phyloP scores from a whole-genome alignment of 2,113 vertebrate genomes.

The Corythoichthys haematopterus region DNA sequence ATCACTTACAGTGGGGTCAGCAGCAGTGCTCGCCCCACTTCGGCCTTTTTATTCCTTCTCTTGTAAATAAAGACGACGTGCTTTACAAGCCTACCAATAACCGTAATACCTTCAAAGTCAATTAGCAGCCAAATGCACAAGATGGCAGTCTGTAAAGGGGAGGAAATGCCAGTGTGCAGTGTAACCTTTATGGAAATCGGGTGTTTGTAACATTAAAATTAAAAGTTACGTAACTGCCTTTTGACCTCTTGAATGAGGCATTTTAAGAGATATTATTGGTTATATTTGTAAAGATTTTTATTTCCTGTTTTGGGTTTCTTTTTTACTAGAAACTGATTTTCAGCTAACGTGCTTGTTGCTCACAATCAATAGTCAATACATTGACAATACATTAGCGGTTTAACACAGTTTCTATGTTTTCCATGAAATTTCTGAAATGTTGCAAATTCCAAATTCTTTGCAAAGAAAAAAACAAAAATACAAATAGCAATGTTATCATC shows the following conservation, averaged over 20 bases:
- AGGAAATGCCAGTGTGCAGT: constrained; percentile 7
- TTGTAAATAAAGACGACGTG: constrained; percentile 73
- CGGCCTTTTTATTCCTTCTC: constrained; percentile 58
- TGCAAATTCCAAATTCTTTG: too few species aligned
- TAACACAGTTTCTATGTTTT: too few species aligned
- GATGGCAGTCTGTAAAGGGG: constrained; percentile 19
- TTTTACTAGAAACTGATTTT: neutral
- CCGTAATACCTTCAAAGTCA: constrained; percentile 68
- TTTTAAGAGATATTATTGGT: neutral
- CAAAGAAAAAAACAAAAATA: too few species aligned
- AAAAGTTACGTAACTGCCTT: neutral
- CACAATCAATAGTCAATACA: neutral
- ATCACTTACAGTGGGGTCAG: constrained; percentile 59
- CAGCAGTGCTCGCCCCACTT: constrained; percentile 37
- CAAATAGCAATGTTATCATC: too few species aligned
- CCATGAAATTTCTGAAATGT: too few species aligned
- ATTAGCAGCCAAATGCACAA: constrained; percentile 59
- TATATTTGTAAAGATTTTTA: neutral
- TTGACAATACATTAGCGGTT: neutral
- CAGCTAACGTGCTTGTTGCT: neutral
- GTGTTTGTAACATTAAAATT: neutral
- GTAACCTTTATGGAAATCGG: neutral
- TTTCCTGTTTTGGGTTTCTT: neutral
- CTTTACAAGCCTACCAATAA: constrained; percentile 72
- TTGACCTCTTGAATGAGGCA: neutral